Evolutionary conservation across 2,113 vertebrate species (phyloP).

Genomic region (Ictidomys tridecemlineatus): DNA sequence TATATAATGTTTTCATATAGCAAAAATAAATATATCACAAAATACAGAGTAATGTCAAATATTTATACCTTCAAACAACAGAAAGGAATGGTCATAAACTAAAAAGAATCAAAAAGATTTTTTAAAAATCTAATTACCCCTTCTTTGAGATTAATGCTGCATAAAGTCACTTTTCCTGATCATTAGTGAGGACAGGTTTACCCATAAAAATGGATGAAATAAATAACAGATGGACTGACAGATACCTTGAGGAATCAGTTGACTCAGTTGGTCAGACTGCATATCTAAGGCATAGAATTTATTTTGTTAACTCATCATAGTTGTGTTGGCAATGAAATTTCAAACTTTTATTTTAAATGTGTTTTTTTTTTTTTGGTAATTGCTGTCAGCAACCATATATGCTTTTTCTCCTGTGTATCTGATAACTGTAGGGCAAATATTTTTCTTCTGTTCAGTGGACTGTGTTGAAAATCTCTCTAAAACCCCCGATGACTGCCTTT

Average conservation of each 20-base stretch:
- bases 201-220: neutral
- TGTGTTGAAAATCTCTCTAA: slow-evolving; percentile 1
- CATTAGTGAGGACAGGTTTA: neutral
- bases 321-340: slow-evolving; percentile 64
- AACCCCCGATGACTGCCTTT: neutral
- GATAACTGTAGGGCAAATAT: neutral
- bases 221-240: neutral
- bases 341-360: neutral
- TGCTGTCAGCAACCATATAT: neutral
- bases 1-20: neutral
- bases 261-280: neutral
- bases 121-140: neutral
- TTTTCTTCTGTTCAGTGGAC: slow-evolving; percentile 27
- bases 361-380: neutral
- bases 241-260: neutral
- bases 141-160: slow-evolving; percentile 50
- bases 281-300: neutral
- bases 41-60: neutral
- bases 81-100: slow-evolving; percentile 36
- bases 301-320: slow-evolving; percentile 50
- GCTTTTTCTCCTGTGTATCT: slow-evolving; percentile 1
- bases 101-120: neutral
- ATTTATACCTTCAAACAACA: slow-evolving; percentile 50
- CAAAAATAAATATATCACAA: slow-evolving; percentile 34
- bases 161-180: slow-evolving; percentile 50